phyloP scores from a whole-genome alignment of 1,140 invertebrate species.

The Ladona fulva region DNA sequence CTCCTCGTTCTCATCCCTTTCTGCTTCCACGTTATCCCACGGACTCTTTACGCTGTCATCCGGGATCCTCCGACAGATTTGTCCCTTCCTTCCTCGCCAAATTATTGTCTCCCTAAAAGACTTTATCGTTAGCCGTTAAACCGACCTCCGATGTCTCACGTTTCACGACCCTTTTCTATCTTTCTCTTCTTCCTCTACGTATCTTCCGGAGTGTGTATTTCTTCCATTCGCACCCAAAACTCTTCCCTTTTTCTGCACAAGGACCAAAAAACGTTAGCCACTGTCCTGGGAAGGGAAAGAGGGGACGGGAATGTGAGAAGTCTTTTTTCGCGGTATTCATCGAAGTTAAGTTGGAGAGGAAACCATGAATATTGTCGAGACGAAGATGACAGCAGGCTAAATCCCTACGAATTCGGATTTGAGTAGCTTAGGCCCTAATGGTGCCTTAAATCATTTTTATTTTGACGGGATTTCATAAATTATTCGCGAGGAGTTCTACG shows the following conservation, averaged over 20 bases:
- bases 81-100: conserved; percentile 1
- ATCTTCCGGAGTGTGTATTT: too few species aligned
- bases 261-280: background rate
- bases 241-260: background rate
- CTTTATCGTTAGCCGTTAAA: background rate
- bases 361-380: too few species aligned
- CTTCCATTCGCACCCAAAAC: background rate
- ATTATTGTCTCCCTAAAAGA: conserved; percentile 10
- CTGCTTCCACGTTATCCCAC: background rate
- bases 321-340: too few species aligned
- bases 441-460: too few species aligned
- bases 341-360: too few species aligned
- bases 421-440: too few species aligned
- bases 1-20: background rate
- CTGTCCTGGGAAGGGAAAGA: too few species aligned
- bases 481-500: too few species aligned
- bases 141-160: background rate
- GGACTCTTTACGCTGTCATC: background rate
- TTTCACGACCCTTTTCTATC: background rate
- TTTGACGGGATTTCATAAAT: too few species aligned
- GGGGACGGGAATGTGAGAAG: too few species aligned
- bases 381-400: too few species aligned
- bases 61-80: background rate
- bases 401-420: too few species aligned
- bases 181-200: background rate